These are phyloP conservation scores for Trachelus tabidus DNA, from an alignment of 2,888 invertebrate genomes.

Conservation along the genomic window DNA sequence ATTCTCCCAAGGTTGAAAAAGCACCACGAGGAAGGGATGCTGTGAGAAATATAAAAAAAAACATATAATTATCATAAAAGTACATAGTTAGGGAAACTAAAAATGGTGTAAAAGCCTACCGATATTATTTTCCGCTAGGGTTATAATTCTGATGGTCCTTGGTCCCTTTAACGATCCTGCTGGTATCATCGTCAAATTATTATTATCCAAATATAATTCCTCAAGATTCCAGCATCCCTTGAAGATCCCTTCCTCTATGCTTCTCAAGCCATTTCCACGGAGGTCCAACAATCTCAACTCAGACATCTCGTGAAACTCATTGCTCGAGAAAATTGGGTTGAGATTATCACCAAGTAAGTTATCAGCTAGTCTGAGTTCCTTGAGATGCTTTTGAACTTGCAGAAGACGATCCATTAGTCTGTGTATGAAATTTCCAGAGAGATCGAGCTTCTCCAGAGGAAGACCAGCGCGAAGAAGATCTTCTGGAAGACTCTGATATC, in stretches of 20 bases:
- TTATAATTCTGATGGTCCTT: constrained; percentile 76
- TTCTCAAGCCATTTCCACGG: constrained; percentile 83
- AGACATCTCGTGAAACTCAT: constrained; percentile 82
- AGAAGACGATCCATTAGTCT: constrained; percentile 82
- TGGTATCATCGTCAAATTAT: constrained; percentile 81
- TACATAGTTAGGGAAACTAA: neutral
- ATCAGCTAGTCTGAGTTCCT: constrained; percentile 78
- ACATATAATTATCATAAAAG: constrained; percentile 10
- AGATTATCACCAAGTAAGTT: constrained; percentile 90
- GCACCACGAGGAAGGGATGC: constrained; percentile 76
- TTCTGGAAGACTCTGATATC: constrained; percentile 81
- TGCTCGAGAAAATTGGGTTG: constrained; percentile 90
- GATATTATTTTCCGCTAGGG: constrained; percentile 83
- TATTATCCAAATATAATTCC: constrained; percentile 84
- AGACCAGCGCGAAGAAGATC: constrained; percentile 67
- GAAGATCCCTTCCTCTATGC: constrained; percentile 86
- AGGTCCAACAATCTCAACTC: constrained; percentile 81
- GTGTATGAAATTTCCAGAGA: constrained; percentile 84
- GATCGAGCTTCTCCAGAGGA: constrained; percentile 81
- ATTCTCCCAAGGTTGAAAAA: constrained; percentile 65
- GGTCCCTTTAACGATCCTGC: constrained; percentile 86
- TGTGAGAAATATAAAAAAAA: constrained; percentile 63
- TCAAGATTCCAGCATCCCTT: constrained; percentile 84
- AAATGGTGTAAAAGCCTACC: constrained; percentile 69
- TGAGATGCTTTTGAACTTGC: constrained; percentile 74